A percentile compares a stretch with the other conserved stretches of the same genome.
Evolutionary conservation across 2,113 vertebrate species (phyloP).

Genomic region (Fregata magnificens): DNA sequence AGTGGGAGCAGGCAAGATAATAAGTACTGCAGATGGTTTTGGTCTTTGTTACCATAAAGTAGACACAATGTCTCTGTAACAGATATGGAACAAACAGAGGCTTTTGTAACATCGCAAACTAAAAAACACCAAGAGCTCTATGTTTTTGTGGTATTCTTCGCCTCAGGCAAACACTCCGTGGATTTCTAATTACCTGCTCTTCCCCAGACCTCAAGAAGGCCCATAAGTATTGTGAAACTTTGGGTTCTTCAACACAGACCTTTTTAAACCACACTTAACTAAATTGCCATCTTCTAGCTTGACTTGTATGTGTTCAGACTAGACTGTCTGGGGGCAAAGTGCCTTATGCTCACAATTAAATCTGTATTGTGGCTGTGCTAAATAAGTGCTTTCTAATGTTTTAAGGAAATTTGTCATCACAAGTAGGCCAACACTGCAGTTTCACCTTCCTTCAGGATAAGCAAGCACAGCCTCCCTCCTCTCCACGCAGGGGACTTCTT

Average conservation of each 20-base stretch:
- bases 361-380: neutral
- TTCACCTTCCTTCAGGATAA: neutral
- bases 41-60: neutral
- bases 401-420: neutral
- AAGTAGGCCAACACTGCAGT: neutral
- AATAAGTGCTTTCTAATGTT: neutral
- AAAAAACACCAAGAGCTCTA: neutral
- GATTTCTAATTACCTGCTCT: slow-evolving; percentile 35
- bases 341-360: neutral
- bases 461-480: neutral
- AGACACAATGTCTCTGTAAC: neutral
- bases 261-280: slow-evolving; percentile 4
- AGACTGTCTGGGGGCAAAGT: neutral
- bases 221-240: neutral
- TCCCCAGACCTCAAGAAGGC: slow-evolving; percentile 7
- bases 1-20: slow-evolving; percentile 11
- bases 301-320: neutral
- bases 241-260: neutral
- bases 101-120: neutral
- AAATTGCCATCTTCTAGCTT: neutral
- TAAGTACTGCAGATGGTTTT: slow-evolving; percentile 9
- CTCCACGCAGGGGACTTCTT: fast-evolving
- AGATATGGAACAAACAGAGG: neutral
- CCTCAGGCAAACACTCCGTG: neutral
- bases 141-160: neutral